These are phyloP conservation scores for Gonocerus acuteangulatus DNA, from an alignment of 2,888 invertebrate species.

Conservation along the genomic window DNA sequence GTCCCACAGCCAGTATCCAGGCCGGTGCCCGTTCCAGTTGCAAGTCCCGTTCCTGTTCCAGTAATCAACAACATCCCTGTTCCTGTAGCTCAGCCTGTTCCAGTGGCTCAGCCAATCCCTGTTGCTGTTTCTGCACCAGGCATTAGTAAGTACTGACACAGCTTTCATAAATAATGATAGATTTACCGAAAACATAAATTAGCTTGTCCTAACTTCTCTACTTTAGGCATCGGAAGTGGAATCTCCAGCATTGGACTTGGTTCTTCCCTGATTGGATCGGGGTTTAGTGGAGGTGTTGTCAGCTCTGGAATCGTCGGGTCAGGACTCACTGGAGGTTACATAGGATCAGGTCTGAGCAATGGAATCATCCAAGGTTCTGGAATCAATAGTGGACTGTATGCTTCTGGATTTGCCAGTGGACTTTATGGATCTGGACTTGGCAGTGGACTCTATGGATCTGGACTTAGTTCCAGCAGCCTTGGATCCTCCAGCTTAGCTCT, in stretches of 20 bases:
- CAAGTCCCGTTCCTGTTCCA: conserved; percentile 37
- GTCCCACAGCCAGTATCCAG: conserved; percentile 45
- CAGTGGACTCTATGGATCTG: too few species aligned
- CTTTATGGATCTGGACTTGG: neutral
- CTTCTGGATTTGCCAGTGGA: neutral
- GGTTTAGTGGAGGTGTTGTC: conserved; percentile 44
- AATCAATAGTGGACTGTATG: neutral
- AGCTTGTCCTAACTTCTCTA: too few species aligned
- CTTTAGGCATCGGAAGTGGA: too few species aligned
- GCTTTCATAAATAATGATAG: too few species aligned
- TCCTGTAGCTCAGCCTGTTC: conserved; percentile 50
- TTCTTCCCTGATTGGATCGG: conserved; percentile 47
- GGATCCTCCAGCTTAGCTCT: neutral
- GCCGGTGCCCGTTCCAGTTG: conserved; percentile 49
- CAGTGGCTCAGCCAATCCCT: conserved; percentile 45
- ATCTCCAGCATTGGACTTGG: too few species aligned
- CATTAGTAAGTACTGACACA: conserved; percentile 24
- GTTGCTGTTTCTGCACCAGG: conserved; percentile 44
- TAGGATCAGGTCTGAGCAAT: neutral
- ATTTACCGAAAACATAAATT: too few species aligned
- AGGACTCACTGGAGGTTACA: neutral
- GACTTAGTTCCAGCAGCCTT: too few species aligned
- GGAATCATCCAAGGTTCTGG: neutral
- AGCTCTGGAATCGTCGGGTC: conserved; percentile 46
- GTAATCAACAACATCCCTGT: conserved; percentile 45